A percentile compares a stretch with the other conserved stretches of the same genome.
phyloP scores from a whole-genome alignment of 2,113 vertebrate species.

The Pampusana beccarii region DNA sequence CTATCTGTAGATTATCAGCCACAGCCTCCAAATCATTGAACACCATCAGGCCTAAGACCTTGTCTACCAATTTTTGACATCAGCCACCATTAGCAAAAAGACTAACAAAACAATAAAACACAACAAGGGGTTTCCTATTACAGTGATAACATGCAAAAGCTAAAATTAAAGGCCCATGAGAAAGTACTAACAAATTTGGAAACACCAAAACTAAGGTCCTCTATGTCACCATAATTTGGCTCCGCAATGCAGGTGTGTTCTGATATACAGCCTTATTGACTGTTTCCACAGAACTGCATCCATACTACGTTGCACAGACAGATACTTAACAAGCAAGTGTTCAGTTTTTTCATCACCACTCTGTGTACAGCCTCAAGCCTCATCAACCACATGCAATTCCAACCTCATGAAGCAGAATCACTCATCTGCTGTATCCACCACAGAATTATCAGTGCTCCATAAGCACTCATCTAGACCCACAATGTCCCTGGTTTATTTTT shows the following conservation, averaged over 20 bases:
- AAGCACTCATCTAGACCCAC: not conserved
- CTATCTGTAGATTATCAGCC: not conserved
- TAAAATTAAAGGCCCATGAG: not conserved
- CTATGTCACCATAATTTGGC: not conserved
- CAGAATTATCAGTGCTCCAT: not conserved
- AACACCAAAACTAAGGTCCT: not conserved
- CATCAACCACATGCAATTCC: rapidly evolving
- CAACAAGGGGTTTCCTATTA: not conserved
- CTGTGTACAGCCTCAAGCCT: not conserved
- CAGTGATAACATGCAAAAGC: not conserved
- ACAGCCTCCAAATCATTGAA: not conserved
- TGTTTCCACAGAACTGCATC: not conserved
- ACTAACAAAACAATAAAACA: not conserved
- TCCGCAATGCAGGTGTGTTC: not conserved
- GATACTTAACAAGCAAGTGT: not conserved
- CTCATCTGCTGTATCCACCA: not conserved
- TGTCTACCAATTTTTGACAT: not conserved
- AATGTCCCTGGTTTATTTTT: not conserved
- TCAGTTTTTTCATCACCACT: not conserved
- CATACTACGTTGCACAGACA: not conserved
- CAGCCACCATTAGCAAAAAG: not conserved
- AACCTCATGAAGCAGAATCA: not conserved
- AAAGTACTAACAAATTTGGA: not conserved
- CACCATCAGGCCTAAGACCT: not conserved
- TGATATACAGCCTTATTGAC: not conserved